Conservation (phyloP, 2,113 vertebrate species). For the Amia ocellicauda region DNA sequence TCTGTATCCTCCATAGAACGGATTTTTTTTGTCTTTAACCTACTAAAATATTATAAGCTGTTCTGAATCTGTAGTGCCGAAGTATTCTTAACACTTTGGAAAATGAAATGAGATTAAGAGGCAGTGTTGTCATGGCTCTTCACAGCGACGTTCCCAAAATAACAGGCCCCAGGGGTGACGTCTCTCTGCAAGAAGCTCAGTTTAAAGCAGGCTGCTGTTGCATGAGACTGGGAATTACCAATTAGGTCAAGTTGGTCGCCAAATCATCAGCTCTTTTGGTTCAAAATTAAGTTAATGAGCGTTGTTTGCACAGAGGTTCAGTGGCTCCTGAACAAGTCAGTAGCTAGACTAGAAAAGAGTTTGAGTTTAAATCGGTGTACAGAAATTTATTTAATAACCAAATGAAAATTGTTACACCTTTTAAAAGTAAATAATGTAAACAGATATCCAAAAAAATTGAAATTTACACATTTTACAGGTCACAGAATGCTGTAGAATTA, state of each 20-base stretch:
- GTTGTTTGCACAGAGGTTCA: background rate
- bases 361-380: background rate
- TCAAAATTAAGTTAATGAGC: slow-evolving; percentile 10
- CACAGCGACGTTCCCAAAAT: background rate
- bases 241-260: background rate
- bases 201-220: background rate
- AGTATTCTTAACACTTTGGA: background rate
- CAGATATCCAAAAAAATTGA: too few relatives aligned
- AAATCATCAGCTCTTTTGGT: background rate
- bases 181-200: background rate
- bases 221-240: background rate
- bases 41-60: background rate
- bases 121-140: background rate
- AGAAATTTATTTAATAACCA: too few relatives aligned
- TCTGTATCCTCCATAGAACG: too few relatives aligned
- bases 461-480: too few relatives aligned
- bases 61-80: background rate
- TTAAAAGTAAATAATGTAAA: too few relatives aligned
- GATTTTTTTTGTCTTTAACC: too few relatives aligned
- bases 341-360: background rate
- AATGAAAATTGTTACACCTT: too few relatives aligned
- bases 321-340: background rate
- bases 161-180: background rate
- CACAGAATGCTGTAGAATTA: too few relatives aligned
- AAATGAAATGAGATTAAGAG: background rate